Percentiles rank a stretch among this genome's conserved stretches.
These are phyloP conservation scores for Cephus runcator DNA, from an alignment of 2,888 invertebrate species.

Conservation along the genomic window DNA sequence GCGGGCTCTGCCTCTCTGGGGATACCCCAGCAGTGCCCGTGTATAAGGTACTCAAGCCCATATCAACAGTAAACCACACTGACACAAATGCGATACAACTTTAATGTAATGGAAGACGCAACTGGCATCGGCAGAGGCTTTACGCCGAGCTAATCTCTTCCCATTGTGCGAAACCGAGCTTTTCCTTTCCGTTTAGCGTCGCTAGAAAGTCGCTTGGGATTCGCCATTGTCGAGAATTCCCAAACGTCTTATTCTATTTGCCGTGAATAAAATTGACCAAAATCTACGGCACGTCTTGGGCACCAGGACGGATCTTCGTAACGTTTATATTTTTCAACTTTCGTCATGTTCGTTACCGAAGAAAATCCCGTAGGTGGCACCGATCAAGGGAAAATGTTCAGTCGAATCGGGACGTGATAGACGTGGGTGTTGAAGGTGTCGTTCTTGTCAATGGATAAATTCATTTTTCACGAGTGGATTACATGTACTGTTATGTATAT, in stretches of 20 bases:
- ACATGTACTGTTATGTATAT: too few species aligned
- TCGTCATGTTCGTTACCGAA: too few species aligned
- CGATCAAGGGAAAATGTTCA: too few species aligned
- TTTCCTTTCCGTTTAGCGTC: not conserved
- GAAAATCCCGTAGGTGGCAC: too few species aligned
- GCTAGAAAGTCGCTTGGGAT: not conserved
- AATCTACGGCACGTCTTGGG: too few species aligned
- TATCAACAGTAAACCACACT: slow-evolving; percentile 18
- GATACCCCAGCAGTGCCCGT: not conserved
- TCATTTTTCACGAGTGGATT: not conserved
- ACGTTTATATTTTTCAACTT: too few species aligned
- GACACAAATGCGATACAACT: slow-evolving; percentile 5
- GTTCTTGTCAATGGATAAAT: not conserved
- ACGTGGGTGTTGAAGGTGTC: too few species aligned
- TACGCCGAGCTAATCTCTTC: not conserved
- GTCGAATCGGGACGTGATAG: too few species aligned
- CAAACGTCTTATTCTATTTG: not conserved
- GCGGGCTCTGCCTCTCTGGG: not conserved
- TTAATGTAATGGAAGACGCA: not conserved
- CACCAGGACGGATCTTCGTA: too few species aligned
- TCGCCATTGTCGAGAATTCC: not conserved
- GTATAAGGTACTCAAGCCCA: slow-evolving; percentile 1
- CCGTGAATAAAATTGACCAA: too few species aligned
- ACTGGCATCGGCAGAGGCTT: not conserved
- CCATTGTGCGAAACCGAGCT: not conserved